Percentiles rank a stretch among this genome's conserved stretches.
phyloP scores from a whole-genome alignment of 92 coral and sea anemone genomes.

The Epizoanthus illoricatus region DNA sequence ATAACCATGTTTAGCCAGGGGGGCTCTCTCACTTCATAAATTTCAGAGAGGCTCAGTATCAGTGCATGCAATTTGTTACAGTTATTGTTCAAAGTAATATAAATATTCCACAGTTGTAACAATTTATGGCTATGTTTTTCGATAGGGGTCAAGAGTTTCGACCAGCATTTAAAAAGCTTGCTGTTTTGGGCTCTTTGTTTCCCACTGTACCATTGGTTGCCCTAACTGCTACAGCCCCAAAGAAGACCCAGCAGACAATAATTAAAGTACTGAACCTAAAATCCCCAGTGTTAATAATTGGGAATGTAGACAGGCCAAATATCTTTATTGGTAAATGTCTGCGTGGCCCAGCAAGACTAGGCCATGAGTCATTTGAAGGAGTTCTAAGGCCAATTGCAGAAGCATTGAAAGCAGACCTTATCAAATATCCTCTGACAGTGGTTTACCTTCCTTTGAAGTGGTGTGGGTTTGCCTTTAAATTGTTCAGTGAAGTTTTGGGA shows the following conservation, averaged over 20 bases:
- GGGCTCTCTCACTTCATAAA: too few species aligned
- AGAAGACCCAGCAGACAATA: constrained; percentile 19
- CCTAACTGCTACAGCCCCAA: constrained; percentile 51
- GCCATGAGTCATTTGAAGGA: constrained; percentile 21
- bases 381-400: constrained; percentile 27
- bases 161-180: constrained; percentile 40
- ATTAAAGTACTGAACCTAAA: constrained; percentile 17
- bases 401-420: not conserved
- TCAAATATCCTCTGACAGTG: too few species aligned
- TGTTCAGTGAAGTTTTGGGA: too few species aligned
- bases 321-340: constrained; percentile 23
- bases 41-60: too few species aligned
- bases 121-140: constrained; percentile 14
- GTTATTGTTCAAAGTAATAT: too few species aligned
- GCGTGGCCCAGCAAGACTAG: constrained; percentile 19
- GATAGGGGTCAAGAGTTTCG: constrained; percentile 37
- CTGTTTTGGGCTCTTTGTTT: constrained; percentile 43
- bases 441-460: too few species aligned
- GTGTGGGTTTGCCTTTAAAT: too few species aligned
- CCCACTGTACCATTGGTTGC: constrained; percentile 45
- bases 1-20: too few species aligned
- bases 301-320: constrained; percentile 29
- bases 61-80: too few species aligned
- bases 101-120: not conserved
- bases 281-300: constrained; percentile 19